Base-by-base conservation (phyloP, 2,113 vertebrate genomes). In the Chionodraco myersi region DNA sequence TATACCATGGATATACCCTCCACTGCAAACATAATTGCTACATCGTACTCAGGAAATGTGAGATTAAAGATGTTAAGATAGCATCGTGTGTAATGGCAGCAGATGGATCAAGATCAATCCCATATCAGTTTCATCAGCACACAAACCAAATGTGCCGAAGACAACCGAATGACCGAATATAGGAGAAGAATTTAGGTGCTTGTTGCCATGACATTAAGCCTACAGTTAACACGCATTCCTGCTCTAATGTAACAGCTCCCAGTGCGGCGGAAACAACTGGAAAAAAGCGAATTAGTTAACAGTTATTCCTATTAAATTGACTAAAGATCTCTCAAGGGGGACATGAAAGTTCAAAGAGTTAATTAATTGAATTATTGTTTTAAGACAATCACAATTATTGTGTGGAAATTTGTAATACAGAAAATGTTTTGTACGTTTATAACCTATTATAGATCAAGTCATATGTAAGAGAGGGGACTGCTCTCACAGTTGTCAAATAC, bases 161-260 rank as follows among this genome's bases (percentile, higher is more conserved):
- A 30, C 30, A 30, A 30, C 30, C 30, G 36, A 86, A 85, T 69
- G 54, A 71, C 80, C 82, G 79, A 89, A 88, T 82, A 68, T 71
- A 67, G 58, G 69, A 41, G 64, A 77, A 79, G 76, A 79, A 79
- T 73, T 64, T 1, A 90, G 82, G 85, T 72, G 85, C 81, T 48
- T 86, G 91, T 92, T 91, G 77, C 90, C 85, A 91, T 91, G 92
- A 92, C 91, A 85, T 90, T 89, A 61, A 86, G 80, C 84, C 72
- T 61, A 88, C 82, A 74, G 53, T 80, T 83, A 81, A 78, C 60
- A 83, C 53, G 60, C 67, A 75, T 60, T 79, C 23, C 75, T 72
- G 67, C 53, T 76, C 23, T 62, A 60, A 88, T 66, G 60, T 72
- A 79, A 65, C 45, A 87, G 75, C 72, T 79, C 58, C 53, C 58